Conservation (phyloP, 1,140 invertebrate genomes). For the Andricus grossulariae region DNA sequence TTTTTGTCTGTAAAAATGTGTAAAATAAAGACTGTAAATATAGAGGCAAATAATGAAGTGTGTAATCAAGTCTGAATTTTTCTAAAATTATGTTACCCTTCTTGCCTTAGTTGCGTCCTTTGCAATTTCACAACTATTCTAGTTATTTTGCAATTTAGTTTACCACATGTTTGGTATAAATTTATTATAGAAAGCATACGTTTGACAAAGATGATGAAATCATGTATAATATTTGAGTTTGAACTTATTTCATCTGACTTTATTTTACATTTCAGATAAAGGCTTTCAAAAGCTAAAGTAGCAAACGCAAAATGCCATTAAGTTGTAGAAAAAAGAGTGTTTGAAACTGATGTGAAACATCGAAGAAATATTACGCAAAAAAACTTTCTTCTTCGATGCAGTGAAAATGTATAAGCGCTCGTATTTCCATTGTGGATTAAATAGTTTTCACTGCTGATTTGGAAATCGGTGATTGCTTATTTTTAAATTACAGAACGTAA, state of each 20-base stretch:
- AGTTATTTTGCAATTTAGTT: constrained; percentile 12
- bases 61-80: neutral
- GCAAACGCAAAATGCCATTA: neutral
- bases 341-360: constrained; percentile 12
- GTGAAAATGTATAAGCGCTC: constrained; percentile 1
- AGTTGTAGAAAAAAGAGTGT: neutral
- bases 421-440: neutral
- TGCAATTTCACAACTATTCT: constrained; percentile 13
- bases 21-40: constrained; percentile 12
- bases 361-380: constrained; percentile 1
- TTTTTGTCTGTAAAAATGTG: neutral
- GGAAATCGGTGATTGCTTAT: constrained; percentile 13
- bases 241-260: neutral
- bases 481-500: constrained; percentile 6
- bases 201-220: constrained; percentile 10
- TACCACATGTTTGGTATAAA: neutral
- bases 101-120: constrained; percentile 8
- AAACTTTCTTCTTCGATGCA: constrained; percentile 20
- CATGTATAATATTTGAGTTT: constrained; percentile 2
- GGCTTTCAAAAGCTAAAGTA: constrained; percentile 6
- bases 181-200: neutral
- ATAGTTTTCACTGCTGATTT: constrained; percentile 16
- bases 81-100: neutral
- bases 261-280: constrained; percentile 25
- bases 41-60: neutral